Percentiles rank a stretch among this genome's conserved stretches.
These are phyloP conservation scores for Euplagia quadripunctaria DNA, from an alignment of 2,888 invertebrate genomes.

Conservation along the genomic window DNA sequence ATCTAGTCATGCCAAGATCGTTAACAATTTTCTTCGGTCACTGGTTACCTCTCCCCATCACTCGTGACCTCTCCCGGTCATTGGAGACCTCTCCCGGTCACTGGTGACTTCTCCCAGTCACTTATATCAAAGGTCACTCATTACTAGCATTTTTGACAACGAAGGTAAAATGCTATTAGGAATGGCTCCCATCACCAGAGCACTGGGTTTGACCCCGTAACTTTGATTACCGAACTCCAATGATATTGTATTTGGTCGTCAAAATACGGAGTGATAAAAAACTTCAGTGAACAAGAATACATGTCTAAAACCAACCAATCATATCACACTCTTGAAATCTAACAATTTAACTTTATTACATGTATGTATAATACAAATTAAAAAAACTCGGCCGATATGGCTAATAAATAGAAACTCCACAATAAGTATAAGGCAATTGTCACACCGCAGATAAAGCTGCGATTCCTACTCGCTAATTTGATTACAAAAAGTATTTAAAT, in stretches of 20 bases:
- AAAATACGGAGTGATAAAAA: too few relatives aligned
- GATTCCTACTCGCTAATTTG: neutral
- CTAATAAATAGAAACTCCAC: neutral
- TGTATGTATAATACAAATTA: neutral
- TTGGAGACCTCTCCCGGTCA: too few relatives aligned
- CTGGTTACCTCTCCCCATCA: neutral
- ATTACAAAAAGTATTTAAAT: neutral
- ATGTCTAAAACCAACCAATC: constrained; percentile 16
- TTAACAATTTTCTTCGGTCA: neutral
- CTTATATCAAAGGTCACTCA: too few relatives aligned
- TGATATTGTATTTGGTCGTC: too few relatives aligned
- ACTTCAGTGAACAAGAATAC: neutral
- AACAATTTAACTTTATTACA: neutral
- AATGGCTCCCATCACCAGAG: too few relatives aligned
- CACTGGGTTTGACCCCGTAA: too few relatives aligned
- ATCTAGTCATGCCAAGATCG: neutral
- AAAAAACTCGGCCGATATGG: neutral
- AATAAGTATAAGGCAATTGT: constrained; percentile 1
- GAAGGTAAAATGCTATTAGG: too few relatives aligned
- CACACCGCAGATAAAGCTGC: neutral
- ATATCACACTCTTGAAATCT: neutral
- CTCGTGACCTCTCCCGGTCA: neutral
- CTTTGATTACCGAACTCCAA: too few relatives aligned
- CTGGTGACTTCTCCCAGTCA: too few relatives aligned
- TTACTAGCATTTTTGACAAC: too few relatives aligned